Base-by-base conservation (phyloP, 2,113 vertebrate genomes). In the Ciconia boyciana region DNA sequence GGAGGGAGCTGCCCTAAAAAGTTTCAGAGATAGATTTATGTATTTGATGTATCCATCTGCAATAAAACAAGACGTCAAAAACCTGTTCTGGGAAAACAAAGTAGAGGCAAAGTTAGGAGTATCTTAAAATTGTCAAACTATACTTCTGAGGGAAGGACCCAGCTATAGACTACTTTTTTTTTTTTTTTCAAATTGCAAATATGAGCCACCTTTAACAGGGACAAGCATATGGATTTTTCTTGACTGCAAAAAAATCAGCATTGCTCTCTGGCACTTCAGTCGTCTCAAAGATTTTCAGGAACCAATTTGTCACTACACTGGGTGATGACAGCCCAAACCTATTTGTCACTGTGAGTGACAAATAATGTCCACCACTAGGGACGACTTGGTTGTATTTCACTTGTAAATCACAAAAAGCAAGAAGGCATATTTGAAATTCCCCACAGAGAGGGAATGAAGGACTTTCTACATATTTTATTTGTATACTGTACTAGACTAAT, bases 351-450 rank as follows among this genome's bases (percentile, higher is more conserved):
- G 6, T 89, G 64, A 87, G 32, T 95, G 87, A 96, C 81, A 97
- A 96, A 96, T 95, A 96, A 75, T 83, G 91, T 87, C 39, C 55
- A 96, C 65, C 79, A 77, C 31, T 52, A 91, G 70, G 64, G 85
- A 96, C n/a, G 86, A 49, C 24, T 69, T 90, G 34, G 51, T 82
- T 93, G 20, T 89, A 82, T 93, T 85, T 95, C 68, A 83, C 94
- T 95, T 97, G 39, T 94, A 93, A 97, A 94, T 94, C 82, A 91
- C 41, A 94, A 90, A 90, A 94, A 57, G 21, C 52, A 84, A 79
- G 39, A 91, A 88, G 48, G 60, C 6, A 0, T 66, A 83, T 72
- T 80, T 90, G 77, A 76, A 95, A 82, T 95, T 92, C 36, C 52
- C 28, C 16, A 51, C 18, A 65, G 34, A 85, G 46, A 20, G 20